Conservation (phyloP, 2,888 invertebrate genomes). For the Ophion ventricosus region DNA sequence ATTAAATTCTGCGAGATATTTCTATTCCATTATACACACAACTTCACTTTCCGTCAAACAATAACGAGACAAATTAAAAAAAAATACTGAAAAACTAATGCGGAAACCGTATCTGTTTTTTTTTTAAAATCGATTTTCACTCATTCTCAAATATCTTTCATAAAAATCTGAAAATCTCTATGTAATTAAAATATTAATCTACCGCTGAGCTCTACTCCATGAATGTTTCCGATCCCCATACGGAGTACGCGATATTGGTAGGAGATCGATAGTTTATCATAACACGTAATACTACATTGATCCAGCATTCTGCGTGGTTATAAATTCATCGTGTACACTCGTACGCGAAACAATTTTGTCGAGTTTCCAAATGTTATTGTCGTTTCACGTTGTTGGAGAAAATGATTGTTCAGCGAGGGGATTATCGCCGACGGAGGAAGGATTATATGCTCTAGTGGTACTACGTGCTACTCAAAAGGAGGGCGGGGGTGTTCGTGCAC, state of each 20-base stretch:
- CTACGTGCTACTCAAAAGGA: slow-evolving; percentile 47
- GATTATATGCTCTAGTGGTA: slow-evolving; percentile 62
- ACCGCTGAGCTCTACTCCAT: background rate
- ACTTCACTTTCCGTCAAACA: too few species aligned
- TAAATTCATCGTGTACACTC: slow-evolving; percentile 1
- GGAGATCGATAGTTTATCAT: slow-evolving; percentile 14
- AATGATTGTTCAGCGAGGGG: slow-evolving; percentile 68
- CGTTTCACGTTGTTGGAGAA: slow-evolving; percentile 61
- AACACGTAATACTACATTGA: slow-evolving; percentile 34
- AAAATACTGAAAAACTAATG: background rate
- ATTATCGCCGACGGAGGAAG: slow-evolving; percentile 65
- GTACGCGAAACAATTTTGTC: slow-evolving; percentile 59
- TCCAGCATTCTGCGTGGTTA: slow-evolving; percentile 5
- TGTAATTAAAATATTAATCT: background rate
- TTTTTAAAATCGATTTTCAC: background rate
- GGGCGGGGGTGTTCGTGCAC: slow-evolving; percentile 54
- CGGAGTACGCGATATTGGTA: background rate
- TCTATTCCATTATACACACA: too few species aligned
- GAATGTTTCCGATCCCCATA: background rate
- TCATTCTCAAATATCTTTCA: background rate
- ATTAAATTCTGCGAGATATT: too few species aligned
- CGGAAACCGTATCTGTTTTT: background rate
- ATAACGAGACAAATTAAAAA: background rate
- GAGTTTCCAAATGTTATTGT: slow-evolving; percentile 64
- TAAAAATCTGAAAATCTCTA: background rate